Conservation (phyloP, 2,888 invertebrate genomes). For the Allygus modestus region DNA sequence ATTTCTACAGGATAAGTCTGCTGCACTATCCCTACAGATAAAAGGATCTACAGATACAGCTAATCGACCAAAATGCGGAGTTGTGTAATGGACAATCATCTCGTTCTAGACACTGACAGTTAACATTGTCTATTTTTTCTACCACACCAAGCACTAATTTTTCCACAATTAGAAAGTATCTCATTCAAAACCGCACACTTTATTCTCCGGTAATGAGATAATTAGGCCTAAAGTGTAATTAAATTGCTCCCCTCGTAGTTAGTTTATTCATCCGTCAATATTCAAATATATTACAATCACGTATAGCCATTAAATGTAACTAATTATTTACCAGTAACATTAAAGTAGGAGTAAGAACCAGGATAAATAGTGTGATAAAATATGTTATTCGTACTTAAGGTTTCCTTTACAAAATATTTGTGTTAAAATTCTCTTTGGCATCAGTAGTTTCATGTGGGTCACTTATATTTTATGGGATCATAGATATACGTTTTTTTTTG, state of each 20-base stretch:
- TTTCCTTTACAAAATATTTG: no score
- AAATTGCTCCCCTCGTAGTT: constrained; percentile 13
- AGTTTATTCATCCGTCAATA: neutral
- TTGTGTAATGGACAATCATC: neutral
- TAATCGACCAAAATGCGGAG: neutral
- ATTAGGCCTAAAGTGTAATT: constrained; percentile 35
- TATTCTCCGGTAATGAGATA: neutral
- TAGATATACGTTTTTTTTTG: no score
- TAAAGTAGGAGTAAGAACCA: no score
- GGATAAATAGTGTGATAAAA: no score
- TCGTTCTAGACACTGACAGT: neutral
- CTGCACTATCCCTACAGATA: neutral
- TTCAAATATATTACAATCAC: neutral
- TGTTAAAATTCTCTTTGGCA: no score
- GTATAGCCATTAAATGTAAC: neutral
- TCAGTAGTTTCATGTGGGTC: no score
- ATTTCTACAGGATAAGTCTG: no score
- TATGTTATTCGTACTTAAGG: no score
- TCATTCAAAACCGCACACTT: neutral
- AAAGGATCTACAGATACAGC: no score
- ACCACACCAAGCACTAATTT: constrained; percentile 23
- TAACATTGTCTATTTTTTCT: constrained; percentile 1
- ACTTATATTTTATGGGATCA: no score
- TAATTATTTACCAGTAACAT: no score
- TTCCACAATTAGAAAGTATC: neutral